Evolutionary conservation across 2,113 vertebrate genomes (phyloP), one percentile per base, ranked within the genome.

Genomic region (Proteles cristata): DNA sequence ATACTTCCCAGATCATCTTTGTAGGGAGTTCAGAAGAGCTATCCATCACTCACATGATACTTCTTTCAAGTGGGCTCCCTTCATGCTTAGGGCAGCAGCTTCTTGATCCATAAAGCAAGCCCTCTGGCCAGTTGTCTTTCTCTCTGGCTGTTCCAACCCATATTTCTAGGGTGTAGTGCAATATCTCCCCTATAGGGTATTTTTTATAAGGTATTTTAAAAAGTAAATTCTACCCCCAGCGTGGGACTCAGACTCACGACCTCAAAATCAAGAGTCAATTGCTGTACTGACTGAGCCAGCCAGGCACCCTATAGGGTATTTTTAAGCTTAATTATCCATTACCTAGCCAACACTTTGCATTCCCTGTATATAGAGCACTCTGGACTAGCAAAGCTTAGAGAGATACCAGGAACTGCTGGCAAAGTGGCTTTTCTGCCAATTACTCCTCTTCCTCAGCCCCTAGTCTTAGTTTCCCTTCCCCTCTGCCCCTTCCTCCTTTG

Each of bases 31-130:
- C n/a, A 71, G 45, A n/a, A 63, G 53, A 86, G 25, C 33, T 23
- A 8, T 16, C 58, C 8, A 5, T 66, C 69, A 28, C 39, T 53
- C 7, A 11, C 1, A 0, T 0, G 45, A 2, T 4, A 11, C 33
- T 48, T 39, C 6, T 9, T 65, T 45, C 23, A 48, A 11, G 33
- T 28, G 45, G 14, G 28, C 39, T 45, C 74, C 10, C 11, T 28
- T 79, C 19, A 69, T 2, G 3, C 15, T 15, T 9, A 26, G 16
- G 61, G 68, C 61, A 77, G 73, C 0, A 5, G 68, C 7, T 15
- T 33, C 45, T 45, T 43, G 23, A 58, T 31, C 69, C 23, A 0
- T 15, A 50, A 88, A 50, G 35, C 19, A 68, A 77, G 7, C 2
- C 23, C 10, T 33, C 10, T 9, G 11, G 7, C 9, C 14, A 12